A percentile compares a stretch with the other conserved stretches of the same genome.
phyloP scores from a whole-genome alignment of 2,888 invertebrate genomes.

The Lithophane semibrunnea region DNA sequence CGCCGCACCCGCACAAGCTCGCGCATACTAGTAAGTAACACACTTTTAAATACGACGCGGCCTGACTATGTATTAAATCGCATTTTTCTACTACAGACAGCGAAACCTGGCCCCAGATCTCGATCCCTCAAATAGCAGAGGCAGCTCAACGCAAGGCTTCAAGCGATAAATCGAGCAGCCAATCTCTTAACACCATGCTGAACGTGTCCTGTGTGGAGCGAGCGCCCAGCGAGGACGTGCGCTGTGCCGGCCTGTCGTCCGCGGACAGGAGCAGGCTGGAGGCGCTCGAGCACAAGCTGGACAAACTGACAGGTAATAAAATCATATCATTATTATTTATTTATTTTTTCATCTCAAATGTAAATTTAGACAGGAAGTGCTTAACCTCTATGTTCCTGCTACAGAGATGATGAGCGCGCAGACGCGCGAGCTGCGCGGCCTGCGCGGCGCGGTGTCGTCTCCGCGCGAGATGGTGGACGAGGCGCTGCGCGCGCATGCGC shows the following conservation, averaged over 20 bases:
- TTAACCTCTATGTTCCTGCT: not conserved
- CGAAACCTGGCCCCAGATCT: slow-evolving; percentile 88
- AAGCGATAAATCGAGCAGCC: slow-evolving; percentile 81
- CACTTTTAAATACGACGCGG: not conserved
- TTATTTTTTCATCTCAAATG: not conserved
- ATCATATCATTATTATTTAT: not conserved
- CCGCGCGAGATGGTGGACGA: slow-evolving; percentile 73
- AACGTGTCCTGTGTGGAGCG: slow-evolving; percentile 52
- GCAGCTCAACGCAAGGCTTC: slow-evolving; percentile 86
- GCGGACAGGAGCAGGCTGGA: slow-evolving; percentile 60
- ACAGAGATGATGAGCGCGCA: slow-evolving; percentile 87
- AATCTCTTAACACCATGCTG: slow-evolving; percentile 74
- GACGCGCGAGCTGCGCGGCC: slow-evolving; percentile 84
- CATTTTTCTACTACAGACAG: slow-evolving; percentile 70
- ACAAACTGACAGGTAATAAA: slow-evolving; percentile 79
- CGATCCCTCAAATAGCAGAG: slow-evolving; percentile 85
- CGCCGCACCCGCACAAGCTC: slow-evolving; percentile 59
- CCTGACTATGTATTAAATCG: too few relatives aligned
- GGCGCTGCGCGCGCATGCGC: slow-evolving; percentile 76
- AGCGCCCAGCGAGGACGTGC: slow-evolving; percentile 53
- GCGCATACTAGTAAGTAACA: slow-evolving; percentile 65
- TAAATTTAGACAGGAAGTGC: not conserved
- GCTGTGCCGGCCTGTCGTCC: slow-evolving; percentile 42
- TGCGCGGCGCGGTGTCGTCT: slow-evolving; percentile 81
- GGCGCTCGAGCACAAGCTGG: slow-evolving; percentile 80